Evolutionary conservation across 2,888 invertebrate species (phyloP).

Genomic region (Monoplex corrugatus): DNA sequence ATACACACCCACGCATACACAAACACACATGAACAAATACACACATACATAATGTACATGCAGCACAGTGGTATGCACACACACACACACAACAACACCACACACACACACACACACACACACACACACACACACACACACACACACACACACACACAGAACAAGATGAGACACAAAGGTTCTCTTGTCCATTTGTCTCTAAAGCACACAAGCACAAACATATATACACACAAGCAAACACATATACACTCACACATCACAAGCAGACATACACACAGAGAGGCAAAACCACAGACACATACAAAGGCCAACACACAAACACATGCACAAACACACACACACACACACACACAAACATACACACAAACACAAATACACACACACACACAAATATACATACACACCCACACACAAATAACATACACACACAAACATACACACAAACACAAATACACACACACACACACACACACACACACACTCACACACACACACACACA

Average conservation of each 20-base stretch:
- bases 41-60: too few species aligned
- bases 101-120: background rate
- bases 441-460: background rate
- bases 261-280: too few species aligned
- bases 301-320: background rate
- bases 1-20: background rate
- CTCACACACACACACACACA: background rate
- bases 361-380: too few species aligned
- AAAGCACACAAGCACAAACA: too few species aligned
- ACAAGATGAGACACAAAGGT: too few species aligned
- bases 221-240: too few species aligned
- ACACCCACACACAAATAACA: background rate
- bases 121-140: background rate
- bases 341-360: too few species aligned
- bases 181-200: too few species aligned
- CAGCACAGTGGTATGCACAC: too few species aligned
- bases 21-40: background rate
- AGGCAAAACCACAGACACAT: constrained; percentile 42
- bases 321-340: too few species aligned
- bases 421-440: background rate
- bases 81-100: constrained; percentile 24
- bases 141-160: background rate
- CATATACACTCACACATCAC: too few species aligned
- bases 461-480: background rate
- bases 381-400: constrained; percentile 40